Conservation (phyloP, 2,888 invertebrate species). For the Synergus japonicus region DNA sequence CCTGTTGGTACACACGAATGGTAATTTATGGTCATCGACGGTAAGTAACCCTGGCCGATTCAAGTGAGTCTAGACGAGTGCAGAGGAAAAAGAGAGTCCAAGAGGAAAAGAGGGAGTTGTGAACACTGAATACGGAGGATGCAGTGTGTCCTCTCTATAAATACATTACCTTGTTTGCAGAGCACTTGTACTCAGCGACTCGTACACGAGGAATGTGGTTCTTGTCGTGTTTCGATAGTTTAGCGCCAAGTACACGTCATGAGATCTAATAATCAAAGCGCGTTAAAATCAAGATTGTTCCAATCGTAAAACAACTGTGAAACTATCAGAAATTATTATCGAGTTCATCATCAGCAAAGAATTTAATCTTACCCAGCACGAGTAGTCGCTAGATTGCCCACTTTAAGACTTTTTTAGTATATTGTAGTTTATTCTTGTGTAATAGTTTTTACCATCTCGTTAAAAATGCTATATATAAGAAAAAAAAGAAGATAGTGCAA, state of each 20-base stretch:
- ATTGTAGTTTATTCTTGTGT: background rate
- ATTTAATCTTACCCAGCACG: background rate
- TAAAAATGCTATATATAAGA: background rate
- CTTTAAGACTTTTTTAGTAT: background rate
- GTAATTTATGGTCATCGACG: slow-evolving; percentile 56
- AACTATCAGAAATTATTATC: background rate
- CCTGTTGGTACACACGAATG: slow-evolving; percentile 50
- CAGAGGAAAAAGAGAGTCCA: slow-evolving; percentile 44
- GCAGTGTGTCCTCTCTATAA: slow-evolving; percentile 70
- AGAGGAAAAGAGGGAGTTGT: slow-evolving; percentile 54
- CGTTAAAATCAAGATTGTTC: slow-evolving; percentile 22
- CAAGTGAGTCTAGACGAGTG: slow-evolving; percentile 59
- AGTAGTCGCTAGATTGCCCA: background rate
- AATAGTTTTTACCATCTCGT: background rate
- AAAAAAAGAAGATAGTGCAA: background rate
- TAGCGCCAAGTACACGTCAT: slow-evolving; percentile 42
- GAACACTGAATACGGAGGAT: slow-evolving; percentile 53
- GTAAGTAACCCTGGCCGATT: slow-evolving; percentile 54
- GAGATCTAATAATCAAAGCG: slow-evolving; percentile 30
- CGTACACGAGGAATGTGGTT: slow-evolving; percentile 70
- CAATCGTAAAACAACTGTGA: background rate
- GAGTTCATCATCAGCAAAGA: background rate
- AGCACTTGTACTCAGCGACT: slow-evolving; percentile 72
- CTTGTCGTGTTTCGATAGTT: slow-evolving; percentile 65
- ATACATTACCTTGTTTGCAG: slow-evolving; percentile 76